These are phyloP conservation scores for Cotesia congregata DNA, from an alignment of 2,888 invertebrate species.

Conservation along the genomic window DNA sequence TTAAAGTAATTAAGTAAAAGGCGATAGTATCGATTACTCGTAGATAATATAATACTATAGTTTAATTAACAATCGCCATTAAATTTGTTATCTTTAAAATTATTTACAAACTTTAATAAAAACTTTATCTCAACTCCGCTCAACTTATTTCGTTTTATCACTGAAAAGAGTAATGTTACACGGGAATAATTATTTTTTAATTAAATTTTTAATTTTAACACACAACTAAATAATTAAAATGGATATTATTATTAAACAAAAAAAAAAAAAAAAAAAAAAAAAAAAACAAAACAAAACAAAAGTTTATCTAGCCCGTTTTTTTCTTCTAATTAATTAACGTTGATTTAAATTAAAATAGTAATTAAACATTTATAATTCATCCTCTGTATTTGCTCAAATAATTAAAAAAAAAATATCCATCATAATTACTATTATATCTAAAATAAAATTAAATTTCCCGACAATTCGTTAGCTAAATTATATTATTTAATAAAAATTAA, in stretches of 20 bases:
- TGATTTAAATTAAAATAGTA: background rate
- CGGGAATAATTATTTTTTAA: background rate
- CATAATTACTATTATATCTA: background rate
- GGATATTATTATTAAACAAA: background rate
- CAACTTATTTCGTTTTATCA: background rate
- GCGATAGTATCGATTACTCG: conserved; percentile 19
- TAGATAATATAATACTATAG: background rate
- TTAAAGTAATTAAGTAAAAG: background rate
- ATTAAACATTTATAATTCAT: conserved; percentile 1
- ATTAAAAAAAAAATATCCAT: background rate
- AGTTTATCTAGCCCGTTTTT: background rate
- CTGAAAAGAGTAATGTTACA: background rate
- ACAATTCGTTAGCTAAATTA: background rate
- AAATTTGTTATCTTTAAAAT: background rate
- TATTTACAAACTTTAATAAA: background rate
- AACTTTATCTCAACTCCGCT: background rate
- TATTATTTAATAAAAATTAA: background rate
- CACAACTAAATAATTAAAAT: conserved; percentile 1
- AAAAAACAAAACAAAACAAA: background rate
- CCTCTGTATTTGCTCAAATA: background rate
- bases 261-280: no score
- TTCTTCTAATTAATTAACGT: background rate
- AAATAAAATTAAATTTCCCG: conserved; percentile 8
- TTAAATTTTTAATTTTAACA: background rate
- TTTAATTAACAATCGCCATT: background rate